Conservation (phyloP, 2,113 vertebrate species). For the Nesospiza acunhae region DNA sequence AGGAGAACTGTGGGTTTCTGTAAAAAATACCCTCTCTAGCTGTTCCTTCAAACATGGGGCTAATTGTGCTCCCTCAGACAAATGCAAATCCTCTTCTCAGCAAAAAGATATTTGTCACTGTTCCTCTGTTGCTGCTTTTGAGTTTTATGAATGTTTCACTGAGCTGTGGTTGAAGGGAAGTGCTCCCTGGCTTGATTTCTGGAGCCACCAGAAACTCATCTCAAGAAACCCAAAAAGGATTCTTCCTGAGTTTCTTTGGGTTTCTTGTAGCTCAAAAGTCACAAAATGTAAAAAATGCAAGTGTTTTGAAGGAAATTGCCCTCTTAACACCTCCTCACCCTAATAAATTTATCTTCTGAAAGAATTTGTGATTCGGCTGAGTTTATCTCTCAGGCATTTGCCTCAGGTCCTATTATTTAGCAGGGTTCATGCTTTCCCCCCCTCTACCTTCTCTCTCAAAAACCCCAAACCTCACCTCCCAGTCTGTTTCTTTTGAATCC, state of each 20-base stretch:
- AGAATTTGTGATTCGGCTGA: background rate
- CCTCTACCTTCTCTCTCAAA: background rate
- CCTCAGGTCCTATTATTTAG: background rate
- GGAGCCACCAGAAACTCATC: background rate
- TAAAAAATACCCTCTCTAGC: background rate
- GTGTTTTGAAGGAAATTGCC: background rate
- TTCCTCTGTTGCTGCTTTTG: background rate
- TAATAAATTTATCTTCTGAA: background rate
- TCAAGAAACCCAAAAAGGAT: background rate
- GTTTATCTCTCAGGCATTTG: background rate
- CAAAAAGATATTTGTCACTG: background rate
- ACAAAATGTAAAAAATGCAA: background rate
- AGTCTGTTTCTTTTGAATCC: background rate
- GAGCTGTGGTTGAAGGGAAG: background rate
- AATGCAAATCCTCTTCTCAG: background rate
- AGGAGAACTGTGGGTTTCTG: background rate
- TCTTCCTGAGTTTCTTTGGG: background rate
- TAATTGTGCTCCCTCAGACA: background rate
- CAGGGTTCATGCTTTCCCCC: accelerated
- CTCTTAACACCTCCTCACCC: background rate
- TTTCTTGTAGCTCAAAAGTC: background rate
- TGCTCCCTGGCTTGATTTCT: background rate
- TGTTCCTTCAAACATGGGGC: background rate
- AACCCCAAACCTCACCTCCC: accelerated
- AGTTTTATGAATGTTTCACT: background rate